phyloP scores from a whole-genome alignment of 2,888 invertebrate genomes.

The Acrobasis consociella region DNA sequence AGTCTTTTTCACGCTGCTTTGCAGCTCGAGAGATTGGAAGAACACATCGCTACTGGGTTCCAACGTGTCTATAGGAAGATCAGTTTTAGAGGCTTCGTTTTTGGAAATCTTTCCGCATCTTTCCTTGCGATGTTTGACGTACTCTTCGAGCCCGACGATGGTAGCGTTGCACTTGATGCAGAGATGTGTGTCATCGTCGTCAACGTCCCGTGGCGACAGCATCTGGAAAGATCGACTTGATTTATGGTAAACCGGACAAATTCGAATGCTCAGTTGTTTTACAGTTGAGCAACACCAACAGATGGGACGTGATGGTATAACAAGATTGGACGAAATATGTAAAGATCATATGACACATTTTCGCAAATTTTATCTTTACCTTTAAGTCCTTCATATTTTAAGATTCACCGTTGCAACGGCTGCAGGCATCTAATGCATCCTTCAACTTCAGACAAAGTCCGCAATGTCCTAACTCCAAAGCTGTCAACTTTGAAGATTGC shows the following conservation, averaged over 20 bases:
- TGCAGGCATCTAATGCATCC: no score
- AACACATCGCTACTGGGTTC: slow-evolving; percentile 89
- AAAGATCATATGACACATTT: no score
- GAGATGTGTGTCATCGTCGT: slow-evolving; percentile 92
- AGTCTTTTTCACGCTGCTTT: slow-evolving; percentile 86
- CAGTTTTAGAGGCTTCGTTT: slow-evolving; percentile 49
- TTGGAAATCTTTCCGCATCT: slow-evolving; percentile 81
- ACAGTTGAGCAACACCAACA: no score
- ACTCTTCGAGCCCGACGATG: slow-evolving; percentile 92
- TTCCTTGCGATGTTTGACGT: slow-evolving; percentile 91
- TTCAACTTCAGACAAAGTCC: slow-evolving; percentile 14
- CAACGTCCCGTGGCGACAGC: slow-evolving; percentile 81
- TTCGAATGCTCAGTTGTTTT: no score
- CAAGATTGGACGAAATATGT: no score
- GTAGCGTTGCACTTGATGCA: slow-evolving; percentile 94
- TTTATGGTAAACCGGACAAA: no score
- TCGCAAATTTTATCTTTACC: no score
- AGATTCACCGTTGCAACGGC: no score
- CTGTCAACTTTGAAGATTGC: slow-evolving; percentile 35
- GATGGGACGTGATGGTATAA: no score
- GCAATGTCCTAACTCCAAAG: slow-evolving; percentile 20
- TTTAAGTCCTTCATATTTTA: no score
- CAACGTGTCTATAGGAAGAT: slow-evolving; percentile 63
- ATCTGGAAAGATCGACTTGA: slow-evolving; percentile 58
- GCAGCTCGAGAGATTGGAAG: slow-evolving; percentile 91